A percentile compares a stretch with the other conserved stretches of the same genome.
Conservation (phyloP, 2,888 invertebrate genomes). For the Sminthurinus aureus region DNA sequence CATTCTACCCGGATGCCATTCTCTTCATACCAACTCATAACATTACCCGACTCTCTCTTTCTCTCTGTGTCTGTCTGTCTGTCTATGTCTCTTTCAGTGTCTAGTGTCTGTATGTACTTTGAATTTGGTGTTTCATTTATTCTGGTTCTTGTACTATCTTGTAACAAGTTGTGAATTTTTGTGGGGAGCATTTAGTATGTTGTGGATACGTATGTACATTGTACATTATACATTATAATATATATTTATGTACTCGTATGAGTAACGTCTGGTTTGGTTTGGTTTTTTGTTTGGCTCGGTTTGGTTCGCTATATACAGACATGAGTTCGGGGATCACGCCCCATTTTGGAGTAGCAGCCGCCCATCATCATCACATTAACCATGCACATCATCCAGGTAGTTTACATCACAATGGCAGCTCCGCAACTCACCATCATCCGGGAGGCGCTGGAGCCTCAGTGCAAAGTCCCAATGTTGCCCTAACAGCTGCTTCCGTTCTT, state of each 20-base stretch:
- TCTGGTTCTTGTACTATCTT: background rate
- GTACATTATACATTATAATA: too few relatives aligned
- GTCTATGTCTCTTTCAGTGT: background rate
- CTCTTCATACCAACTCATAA: background rate
- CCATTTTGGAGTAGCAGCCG: slow-evolving; percentile 54
- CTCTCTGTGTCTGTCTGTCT: background rate
- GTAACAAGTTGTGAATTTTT: slow-evolving; percentile 40
- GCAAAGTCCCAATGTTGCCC: slow-evolving; percentile 50
- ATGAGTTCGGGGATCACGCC: slow-evolving; percentile 58
- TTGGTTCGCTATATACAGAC: slow-evolving; percentile 42
- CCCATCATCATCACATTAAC: slow-evolving; percentile 54
- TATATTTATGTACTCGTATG: too few relatives aligned
- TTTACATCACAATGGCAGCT: slow-evolving; percentile 50
- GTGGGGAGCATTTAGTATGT: background rate
- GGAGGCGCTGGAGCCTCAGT: slow-evolving; percentile 42
- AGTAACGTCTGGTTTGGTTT: background rate
- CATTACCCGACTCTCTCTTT: slow-evolving; percentile 26
- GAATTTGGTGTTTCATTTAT: background rate
- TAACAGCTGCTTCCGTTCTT: slow-evolving; percentile 56
- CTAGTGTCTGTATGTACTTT: background rate
- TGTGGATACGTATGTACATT: background rate
- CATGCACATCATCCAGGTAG: slow-evolving; percentile 50
- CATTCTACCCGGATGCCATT: slow-evolving; percentile 42
- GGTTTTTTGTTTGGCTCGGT: background rate
- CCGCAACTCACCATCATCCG: slow-evolving; percentile 35